Evolutionary conservation across 2,888 invertebrate species (phyloP).

Genomic region (Macrosoma leucophasiata): DNA sequence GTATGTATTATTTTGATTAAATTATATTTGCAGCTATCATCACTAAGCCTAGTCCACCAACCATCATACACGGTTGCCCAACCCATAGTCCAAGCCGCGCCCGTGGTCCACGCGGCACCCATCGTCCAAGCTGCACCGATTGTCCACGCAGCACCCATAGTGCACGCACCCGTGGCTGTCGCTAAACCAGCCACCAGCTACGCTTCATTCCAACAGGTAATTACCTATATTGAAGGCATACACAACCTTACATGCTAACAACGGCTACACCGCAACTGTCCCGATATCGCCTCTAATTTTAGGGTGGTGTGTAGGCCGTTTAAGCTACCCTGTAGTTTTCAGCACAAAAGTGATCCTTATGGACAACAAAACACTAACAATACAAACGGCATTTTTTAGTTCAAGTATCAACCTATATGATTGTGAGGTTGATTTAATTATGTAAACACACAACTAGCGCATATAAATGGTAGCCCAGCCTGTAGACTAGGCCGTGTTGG

Average conservation of each 20-base stretch:
- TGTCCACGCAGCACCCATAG: slow-evolving; percentile 31
- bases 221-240: too few relatives aligned
- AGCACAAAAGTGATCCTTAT: too few relatives aligned
- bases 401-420: too few relatives aligned
- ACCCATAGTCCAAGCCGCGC: slow-evolving; percentile 31
- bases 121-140: slow-evolving; percentile 28
- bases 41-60: slow-evolving; percentile 17
- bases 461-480: slow-evolving; percentile 33
- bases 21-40: slow-evolving; percentile 31
- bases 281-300: too few relatives aligned
- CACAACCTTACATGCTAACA: too few relatives aligned
- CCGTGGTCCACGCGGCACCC: slow-evolving; percentile 30
- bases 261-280: too few relatives aligned
- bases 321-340: too few relatives aligned
- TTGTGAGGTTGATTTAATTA: too few relatives aligned
- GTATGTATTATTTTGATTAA: slow-evolving; percentile 5
- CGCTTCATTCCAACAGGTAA: slow-evolving; percentile 69
- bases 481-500: slow-evolving; percentile 30
- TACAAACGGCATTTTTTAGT: too few relatives aligned
- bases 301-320: too few relatives aligned
- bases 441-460: slow-evolving; percentile 24
- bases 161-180: slow-evolving; percentile 44
- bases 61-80: slow-evolving; percentile 32
- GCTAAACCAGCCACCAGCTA: slow-evolving; percentile 76
- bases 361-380: too few relatives aligned